Evolutionary conservation across 2,797 vertebrate species (phyloP), one percentile per base, ranked within the genome.

Genomic region (Neosalanx taihuensis): DNA sequence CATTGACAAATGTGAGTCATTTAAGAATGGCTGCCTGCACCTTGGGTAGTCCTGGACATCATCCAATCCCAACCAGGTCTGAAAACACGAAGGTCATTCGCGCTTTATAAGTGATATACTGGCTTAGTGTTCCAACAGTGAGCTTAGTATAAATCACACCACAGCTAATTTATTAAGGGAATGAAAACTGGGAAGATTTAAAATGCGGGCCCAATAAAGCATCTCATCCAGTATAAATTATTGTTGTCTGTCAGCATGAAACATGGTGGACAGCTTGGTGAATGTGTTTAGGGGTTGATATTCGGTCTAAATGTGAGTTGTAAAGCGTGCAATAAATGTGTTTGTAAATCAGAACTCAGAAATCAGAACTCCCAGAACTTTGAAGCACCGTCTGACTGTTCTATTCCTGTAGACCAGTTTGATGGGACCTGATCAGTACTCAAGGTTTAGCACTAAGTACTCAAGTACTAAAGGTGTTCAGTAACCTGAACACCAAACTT

Each of bases 201-300:
- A 83, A 80, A 77, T 73, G 72, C 3, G 18, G 35, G 6, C 20
- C 70, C 76, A 62, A 78, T 86, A 86, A 90, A 89, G 70, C 71
- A 59, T 86, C 83, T 84, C 77, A 87, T 79, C 74, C 63, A 67
- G 64, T 62, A 81, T 77, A 80, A 88, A 77, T 76, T 62, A 87
- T 80, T 69, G 75, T 80, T 84, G 84, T 73, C 51, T 17, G 18
- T 75, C 81, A 84, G 63, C 82, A 88, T 86, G 72, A 82, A 79
- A 78, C 76, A 78, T 73, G 74, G 80, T 72, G 79, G 79, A 86
- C 88, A 90, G 70, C 79, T 69, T 37, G 29, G 60, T 26, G 71
- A 63, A 56, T 73, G 67, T 75, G 83, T 76, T 73, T 76, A 72
- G 46, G 74, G 77, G 83, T 81, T 81, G 75, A 86, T 71, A 67